Evolutionary conservation across 2,113 vertebrate species (phyloP), one percentile per base, ranked within the genome.

Genomic region (Apistogramma diplotaenia): DNA sequence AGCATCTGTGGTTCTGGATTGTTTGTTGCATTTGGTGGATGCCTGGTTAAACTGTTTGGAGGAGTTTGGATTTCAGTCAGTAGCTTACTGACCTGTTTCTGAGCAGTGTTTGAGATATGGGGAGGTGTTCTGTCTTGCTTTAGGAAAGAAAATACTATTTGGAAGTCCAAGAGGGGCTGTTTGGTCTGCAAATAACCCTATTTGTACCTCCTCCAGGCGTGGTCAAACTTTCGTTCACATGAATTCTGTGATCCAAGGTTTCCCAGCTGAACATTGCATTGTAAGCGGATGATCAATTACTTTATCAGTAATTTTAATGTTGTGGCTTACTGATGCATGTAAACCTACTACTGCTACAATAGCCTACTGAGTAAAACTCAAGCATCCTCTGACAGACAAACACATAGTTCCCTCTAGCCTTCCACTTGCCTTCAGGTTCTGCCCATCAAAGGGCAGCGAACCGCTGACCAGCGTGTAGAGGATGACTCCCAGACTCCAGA

Each of bases 401-500:
- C 4, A 43, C 40, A 27, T 3, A 0, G 2, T 29, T 53, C 37
- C 18, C 71, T 33, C 15, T 49, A 33, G 40, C 1, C 27, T 7
- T 57, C 62, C 76, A 87, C 94, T 92, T n/a, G 95, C 97, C 97
- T 98, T 98, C 31, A 98, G 96, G 92, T 98, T 98, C 80, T 98
- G 97, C 15, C 97, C 97, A 0, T 99, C 97, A 3, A 99, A 98
- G 46, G 97, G 97, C 92, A 98, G 93, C 0, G 97, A 98, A 51
- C 97, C 97, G 62, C 97, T 97, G 95, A 99, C 97, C 72, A 99
- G 94, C 0, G 97, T 98, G 91, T 98, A 98, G 0, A 99, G 95
- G 83, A 98, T 98, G 84, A 97, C 97, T 0, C 97, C 97, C 13
- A 98, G 94, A 74, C 97, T 98, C 97, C 97, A 98, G 35, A 98